phyloP scores from a whole-genome alignment of 2,113 vertebrate genomes.

The Urocitellus parryii region DNA sequence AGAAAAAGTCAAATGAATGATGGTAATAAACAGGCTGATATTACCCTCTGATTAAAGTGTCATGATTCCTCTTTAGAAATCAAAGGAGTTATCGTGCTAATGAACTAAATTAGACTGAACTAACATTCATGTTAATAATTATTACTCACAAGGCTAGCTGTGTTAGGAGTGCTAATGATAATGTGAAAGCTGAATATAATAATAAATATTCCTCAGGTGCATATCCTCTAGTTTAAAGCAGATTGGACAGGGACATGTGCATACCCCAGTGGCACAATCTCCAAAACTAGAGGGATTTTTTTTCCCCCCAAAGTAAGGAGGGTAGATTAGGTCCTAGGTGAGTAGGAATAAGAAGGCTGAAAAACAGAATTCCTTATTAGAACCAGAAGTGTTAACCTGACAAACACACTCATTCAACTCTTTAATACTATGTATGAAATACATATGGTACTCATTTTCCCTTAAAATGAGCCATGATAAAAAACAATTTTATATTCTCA shows the following conservation, averaged over 20 bases:
- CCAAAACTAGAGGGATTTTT: not conserved
- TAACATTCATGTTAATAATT: slow-evolving; percentile 79
- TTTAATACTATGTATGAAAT: slow-evolving; percentile 65
- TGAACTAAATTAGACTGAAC: slow-evolving; percentile 79
- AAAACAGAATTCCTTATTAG: slow-evolving; percentile 77
- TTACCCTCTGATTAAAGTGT: slow-evolving; percentile 73
- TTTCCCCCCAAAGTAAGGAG: not conserved
- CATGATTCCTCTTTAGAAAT: slow-evolving; percentile 74
- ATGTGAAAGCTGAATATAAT: slow-evolving; percentile 66
- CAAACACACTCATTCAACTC: slow-evolving; percentile 64
- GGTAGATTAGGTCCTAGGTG: slow-evolving; percentile 55
- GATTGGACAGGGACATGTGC: not conserved
- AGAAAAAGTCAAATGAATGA: slow-evolving; percentile 57
- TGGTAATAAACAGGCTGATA: slow-evolving; percentile 36
- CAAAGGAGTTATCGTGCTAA: slow-evolving; percentile 77
- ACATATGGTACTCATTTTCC: slow-evolving; percentile 75
- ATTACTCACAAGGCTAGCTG: slow-evolving; percentile 74
- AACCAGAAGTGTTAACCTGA: slow-evolving; percentile 74
- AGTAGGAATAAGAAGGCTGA: slow-evolving; percentile 63
- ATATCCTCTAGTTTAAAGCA: slow-evolving; percentile 68
- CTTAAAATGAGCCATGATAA: slow-evolving; percentile 70
- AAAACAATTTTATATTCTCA: slow-evolving; percentile 70
- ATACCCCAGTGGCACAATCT: not conserved
- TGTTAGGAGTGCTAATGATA: slow-evolving; percentile 76
- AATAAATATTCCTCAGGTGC: slow-evolving; percentile 74